Percentiles rank a stretch among this genome's conserved stretches.
Conservation (phyloP, 1,140 invertebrate genomes). For the Brachystomella parvula region DNA sequence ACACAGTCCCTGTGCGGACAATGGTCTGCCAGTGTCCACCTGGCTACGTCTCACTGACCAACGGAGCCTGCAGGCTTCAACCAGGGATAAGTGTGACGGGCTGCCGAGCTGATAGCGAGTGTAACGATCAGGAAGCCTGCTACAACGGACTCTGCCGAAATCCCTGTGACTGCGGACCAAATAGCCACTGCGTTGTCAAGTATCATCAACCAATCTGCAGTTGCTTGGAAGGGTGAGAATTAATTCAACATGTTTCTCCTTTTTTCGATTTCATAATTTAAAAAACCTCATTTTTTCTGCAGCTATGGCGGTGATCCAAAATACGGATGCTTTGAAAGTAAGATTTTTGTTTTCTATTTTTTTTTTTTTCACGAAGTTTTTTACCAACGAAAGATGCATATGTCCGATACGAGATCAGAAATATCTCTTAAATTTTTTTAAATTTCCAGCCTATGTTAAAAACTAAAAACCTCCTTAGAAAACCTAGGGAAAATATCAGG, state of each 20-base stretch:
- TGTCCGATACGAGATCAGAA: too few relatives aligned
- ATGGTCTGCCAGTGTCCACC: constrained; percentile 79
- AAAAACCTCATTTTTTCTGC: too few relatives aligned
- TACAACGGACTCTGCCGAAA: constrained; percentile 65
- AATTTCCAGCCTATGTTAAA: too few relatives aligned
- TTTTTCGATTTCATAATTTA: too few relatives aligned
- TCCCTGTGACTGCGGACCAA: constrained; percentile 66
- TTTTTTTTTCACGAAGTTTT: too few relatives aligned
- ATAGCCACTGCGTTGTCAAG: constrained; percentile 69
- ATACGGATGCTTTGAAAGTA: constrained; percentile 40
- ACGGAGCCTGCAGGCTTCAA: constrained; percentile 50
- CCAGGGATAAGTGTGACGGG: constrained; percentile 39
- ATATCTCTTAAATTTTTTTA: too few relatives aligned
- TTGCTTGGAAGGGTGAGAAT: constrained; percentile 60
- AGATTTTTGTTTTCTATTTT: constrained; percentile 20
- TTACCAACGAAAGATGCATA: too few relatives aligned
- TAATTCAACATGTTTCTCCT: too few relatives aligned
- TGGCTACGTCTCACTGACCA: constrained; percentile 55
- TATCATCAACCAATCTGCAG: constrained; percentile 74
- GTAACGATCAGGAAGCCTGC: constrained; percentile 61
- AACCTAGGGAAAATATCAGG: too few relatives aligned
- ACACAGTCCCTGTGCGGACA: constrained; percentile 69
- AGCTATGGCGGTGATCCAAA: constrained; percentile 74
- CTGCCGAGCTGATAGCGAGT: constrained; percentile 68
- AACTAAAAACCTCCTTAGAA: too few relatives aligned